Evolutionary conservation across 2,113 vertebrate genomes (phyloP).

Genomic region (Bucco capensis): DNA sequence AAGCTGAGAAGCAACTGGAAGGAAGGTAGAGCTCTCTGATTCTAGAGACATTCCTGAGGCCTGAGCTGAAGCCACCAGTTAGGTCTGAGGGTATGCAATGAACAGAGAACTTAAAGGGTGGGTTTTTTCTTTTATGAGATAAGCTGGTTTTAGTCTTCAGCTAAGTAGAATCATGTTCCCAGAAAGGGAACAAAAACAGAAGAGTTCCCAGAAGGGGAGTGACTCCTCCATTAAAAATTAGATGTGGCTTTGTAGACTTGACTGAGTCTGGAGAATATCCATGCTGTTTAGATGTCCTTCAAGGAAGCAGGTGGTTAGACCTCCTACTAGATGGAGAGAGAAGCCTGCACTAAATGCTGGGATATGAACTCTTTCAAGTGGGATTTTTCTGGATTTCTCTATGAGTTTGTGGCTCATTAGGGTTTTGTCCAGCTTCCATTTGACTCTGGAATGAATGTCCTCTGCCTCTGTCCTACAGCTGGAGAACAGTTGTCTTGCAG

Average conservation of each 20-base stretch:
- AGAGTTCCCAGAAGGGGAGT: conserved; percentile 15
- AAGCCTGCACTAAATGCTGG: background rate
- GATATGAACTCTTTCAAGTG: background rate
- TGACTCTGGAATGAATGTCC: background rate
- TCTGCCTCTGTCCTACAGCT: conserved; percentile 2
- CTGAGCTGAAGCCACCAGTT: background rate
- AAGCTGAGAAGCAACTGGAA: background rate
- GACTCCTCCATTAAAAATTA: background rate
- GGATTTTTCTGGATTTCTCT: background rate
- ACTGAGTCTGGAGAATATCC: background rate
- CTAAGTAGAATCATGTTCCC: conserved; percentile 12
- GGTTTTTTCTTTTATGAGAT: background rate
- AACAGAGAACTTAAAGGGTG: background rate
- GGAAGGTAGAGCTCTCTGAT: background rate
- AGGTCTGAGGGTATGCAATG: background rate
- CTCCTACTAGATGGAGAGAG: background rate
- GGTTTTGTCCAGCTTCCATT: conserved; percentile 11
- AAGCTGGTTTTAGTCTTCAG: conserved; percentile 27
- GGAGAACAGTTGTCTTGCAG: background rate
- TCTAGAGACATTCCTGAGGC: background rate
- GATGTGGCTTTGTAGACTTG: background rate
- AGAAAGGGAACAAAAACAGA: too few relatives aligned
- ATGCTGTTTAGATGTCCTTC: background rate
- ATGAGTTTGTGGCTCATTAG: background rate
- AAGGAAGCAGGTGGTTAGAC: background rate